Conservation (phyloP, 2,797 vertebrate genomes). For the Erethizon dorsatum region DNA sequence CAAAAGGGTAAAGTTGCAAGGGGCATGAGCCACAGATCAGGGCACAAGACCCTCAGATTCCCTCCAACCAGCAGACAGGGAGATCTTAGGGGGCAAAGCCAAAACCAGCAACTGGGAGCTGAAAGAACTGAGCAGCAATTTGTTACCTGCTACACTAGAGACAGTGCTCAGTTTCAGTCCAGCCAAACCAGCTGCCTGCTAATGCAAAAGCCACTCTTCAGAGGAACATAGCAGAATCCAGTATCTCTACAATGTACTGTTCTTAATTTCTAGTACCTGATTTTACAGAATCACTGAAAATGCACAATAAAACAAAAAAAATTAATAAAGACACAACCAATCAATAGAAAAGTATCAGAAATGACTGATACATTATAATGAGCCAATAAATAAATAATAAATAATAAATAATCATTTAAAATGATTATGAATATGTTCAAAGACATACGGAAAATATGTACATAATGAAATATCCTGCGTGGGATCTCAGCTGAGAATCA, state of each 20-base stretch:
- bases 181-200: not conserved
- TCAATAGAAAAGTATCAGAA: not conserved
- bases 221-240: not conserved
- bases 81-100: not conserved
- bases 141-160: not conserved
- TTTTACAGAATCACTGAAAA: not conserved
- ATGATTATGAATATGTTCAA: conserved; percentile 13
- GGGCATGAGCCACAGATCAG: not conserved
- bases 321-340: not conserved
- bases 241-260: not conserved
- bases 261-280: not conserved
- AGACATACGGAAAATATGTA: not conserved
- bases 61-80: not conserved
- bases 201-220: not conserved
- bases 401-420: not conserved
- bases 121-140: not conserved
- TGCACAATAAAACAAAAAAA: not conserved
- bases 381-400: not conserved
- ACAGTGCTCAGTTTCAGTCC: not conserved
- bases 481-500: not conserved
- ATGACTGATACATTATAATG: not conserved
- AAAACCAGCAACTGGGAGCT: not conserved
- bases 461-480: not conserved
- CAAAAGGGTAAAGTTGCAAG: not conserved
- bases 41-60: not conserved